These are phyloP conservation scores for Scarus forsteni DNA, from an alignment of 2,797 vertebrate genomes.

Conservation along the genomic window DNA sequence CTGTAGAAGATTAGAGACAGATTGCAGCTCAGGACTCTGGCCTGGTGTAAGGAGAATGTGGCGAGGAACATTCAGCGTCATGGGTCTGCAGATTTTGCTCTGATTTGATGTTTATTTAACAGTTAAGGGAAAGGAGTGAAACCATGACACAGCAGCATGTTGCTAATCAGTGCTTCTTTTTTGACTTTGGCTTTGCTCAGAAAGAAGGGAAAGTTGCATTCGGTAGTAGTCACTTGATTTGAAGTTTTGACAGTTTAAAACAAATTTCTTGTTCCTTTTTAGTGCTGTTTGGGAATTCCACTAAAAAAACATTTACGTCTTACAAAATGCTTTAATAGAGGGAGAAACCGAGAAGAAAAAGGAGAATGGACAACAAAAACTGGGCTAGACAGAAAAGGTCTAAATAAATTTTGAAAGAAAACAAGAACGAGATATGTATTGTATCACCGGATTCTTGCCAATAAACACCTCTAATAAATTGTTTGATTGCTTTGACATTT, in stretches of 20 bases:
- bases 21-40: slow-evolving; percentile 66
- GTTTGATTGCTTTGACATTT: too few relatives aligned
- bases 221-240: slow-evolving; percentile 14
- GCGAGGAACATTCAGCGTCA: slow-evolving; percentile 63
- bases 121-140: slow-evolving; percentile 40
- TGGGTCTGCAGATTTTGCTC: slow-evolving; percentile 49
- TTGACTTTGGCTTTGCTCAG: slow-evolving; percentile 11
- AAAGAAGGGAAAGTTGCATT: slow-evolving; percentile 3
- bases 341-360: too few relatives aligned
- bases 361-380: too few relatives aligned
- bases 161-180: slow-evolving; percentile 15
- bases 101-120: slow-evolving; percentile 68
- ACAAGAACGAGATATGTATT: too few relatives aligned
- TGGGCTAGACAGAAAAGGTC: too few relatives aligned
- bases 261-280: slow-evolving; percentile 14
- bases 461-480: too few relatives aligned
- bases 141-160: slow-evolving; percentile 35
- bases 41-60: slow-evolving; percentile 66
- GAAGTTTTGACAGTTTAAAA: slow-evolving; percentile 26
- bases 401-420: too few relatives aligned
- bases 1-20: slow-evolving; percentile 80
- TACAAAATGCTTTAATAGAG: too few relatives aligned
- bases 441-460: too few relatives aligned
- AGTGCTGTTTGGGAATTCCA: background rate
- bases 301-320: too few relatives aligned